Percentiles rank a stretch among this genome's conserved stretches.
Conservation (phyloP, 2,113 vertebrate species). For the Clupea harengus region DNA sequence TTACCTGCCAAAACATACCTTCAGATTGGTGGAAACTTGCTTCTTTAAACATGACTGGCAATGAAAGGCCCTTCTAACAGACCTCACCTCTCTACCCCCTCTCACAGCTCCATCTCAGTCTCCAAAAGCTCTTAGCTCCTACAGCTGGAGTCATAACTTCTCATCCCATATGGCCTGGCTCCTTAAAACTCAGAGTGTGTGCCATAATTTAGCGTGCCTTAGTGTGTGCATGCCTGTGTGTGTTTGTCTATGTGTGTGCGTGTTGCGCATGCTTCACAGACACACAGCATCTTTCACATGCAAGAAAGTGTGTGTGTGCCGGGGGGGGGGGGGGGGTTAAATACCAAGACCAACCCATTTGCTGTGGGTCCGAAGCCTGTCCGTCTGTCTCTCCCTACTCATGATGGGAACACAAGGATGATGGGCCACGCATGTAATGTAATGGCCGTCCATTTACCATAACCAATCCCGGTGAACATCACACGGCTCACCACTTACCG, state of each 20-base stretch:
- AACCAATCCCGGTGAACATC: neutral
- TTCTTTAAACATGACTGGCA: neutral
- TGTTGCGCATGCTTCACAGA: constrained; percentile 24
- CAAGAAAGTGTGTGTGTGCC: neutral
- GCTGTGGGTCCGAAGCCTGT: neutral
- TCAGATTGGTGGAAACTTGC: neutral
- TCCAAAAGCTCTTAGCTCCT: neutral
- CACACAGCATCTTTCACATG: neutral
- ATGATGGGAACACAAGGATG: neutral
- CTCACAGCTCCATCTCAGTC: neutral
- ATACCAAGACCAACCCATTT: neutral
- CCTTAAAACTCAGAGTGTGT: neutral
- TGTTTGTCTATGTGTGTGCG: neutral
- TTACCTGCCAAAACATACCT: neutral
- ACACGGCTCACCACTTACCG: neutral
- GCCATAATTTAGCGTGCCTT: neutral
- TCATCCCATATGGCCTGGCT: neutral
- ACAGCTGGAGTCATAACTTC: neutral
- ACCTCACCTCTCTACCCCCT: neutral
- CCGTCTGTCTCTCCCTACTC: neutral
- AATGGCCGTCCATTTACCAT: constrained; percentile 1
- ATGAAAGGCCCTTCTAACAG: too few relatives aligned
- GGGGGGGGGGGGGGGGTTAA: neutral
- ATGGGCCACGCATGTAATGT: neutral
- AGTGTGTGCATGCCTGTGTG: neutral